Base-by-base conservation (phyloP, 2,113 vertebrate genomes). In the Callionymus lyra region DNA sequence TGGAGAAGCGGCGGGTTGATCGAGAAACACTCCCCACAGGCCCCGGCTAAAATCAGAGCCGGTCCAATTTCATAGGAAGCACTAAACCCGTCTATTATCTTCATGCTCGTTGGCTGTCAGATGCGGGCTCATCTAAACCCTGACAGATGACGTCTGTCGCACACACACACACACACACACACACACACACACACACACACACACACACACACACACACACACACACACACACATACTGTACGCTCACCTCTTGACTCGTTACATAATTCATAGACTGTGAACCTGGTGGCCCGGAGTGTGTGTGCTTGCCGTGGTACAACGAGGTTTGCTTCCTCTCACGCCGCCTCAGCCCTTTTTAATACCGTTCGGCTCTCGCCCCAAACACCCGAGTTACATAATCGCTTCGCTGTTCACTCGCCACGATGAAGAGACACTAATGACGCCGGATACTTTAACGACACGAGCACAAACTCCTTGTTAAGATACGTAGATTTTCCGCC, bases 11-110 rank as follows among this genome's bases (percentile, higher is more conserved):
- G 57, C 43, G 55, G 64, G 59, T 42, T 58, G 74, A 62, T 68
- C 6, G 41, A 64, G 61, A 54, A 61, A 57, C 41, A 47, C 60
- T 72, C 65, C 70, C 72, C 68, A 34, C 43, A 48, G 47, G 43
- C 64, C 68, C 56, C n/a, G n/a, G 39, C 63, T 70, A 68, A 77
- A 77, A 80, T 77, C 74, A 71, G 53, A 19, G 41, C 27, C 56
- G 35, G 74, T 62, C 71, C 64, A 72, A 68, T 77, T 80, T 77
- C 74, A 70, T 67, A 64, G 63, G 63, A 68, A 70, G 60, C 56
- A 59, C 63, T 70, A 72, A 77, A 78, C 53, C 72, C 59, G 52
- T 78, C 68, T 58, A 78, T 74, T 74, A 78, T 78, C 70, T 63
- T 46, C 48, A 15, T 50, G 58, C 63, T 74, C 50, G 37, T 43